Evolutionary conservation across 1,140 invertebrate species (phyloP).

Genomic region (Diorhabda elongata): DNA sequence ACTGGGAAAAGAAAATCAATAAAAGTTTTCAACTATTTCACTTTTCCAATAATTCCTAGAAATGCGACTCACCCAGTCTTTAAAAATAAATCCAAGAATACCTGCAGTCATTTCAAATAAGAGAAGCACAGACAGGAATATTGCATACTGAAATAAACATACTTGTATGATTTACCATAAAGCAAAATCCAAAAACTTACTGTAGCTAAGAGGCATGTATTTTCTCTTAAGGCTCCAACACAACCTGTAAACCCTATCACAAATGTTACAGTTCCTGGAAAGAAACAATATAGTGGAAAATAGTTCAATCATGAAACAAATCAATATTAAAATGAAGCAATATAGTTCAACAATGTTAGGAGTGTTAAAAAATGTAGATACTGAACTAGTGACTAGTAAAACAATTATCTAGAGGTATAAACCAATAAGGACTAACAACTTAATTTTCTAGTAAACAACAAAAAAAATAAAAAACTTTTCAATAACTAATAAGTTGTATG

Average conservation of each 20-base stretch:
- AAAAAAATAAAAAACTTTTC: neutral
- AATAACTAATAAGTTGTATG: neutral
- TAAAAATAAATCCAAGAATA: slow-evolving; percentile 91
- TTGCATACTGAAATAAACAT: slow-evolving; percentile 77
- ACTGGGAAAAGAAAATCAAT: slow-evolving; percentile 10
- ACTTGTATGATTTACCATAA: slow-evolving; percentile 17
- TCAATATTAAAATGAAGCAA: no score
- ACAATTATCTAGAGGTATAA: no score
- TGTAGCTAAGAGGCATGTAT: slow-evolving; percentile 81
- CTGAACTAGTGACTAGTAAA: no score
- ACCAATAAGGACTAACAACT: no score
- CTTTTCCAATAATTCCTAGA: slow-evolving; percentile 1
- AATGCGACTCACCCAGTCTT: slow-evolving; percentile 80
- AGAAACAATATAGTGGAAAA: slow-evolving; percentile 9
- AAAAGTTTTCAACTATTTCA: neutral
- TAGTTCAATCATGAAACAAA: neutral
- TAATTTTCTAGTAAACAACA: no score
- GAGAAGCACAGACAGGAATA: slow-evolving; percentile 84
- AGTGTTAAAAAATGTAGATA: no score
- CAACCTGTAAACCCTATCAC: slow-evolving; percentile 95
- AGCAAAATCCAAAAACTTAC: slow-evolving; percentile 50
- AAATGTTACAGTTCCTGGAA: slow-evolving; percentile 80
- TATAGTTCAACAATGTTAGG: no score
- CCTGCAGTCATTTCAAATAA: slow-evolving; percentile 87
- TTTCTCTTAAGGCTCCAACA: slow-evolving; percentile 89